Evolutionary conservation across 2,113 vertebrate species (phyloP), one percentile per base, ranked within the genome.

Genomic region (Lanius ludovicianus): DNA sequence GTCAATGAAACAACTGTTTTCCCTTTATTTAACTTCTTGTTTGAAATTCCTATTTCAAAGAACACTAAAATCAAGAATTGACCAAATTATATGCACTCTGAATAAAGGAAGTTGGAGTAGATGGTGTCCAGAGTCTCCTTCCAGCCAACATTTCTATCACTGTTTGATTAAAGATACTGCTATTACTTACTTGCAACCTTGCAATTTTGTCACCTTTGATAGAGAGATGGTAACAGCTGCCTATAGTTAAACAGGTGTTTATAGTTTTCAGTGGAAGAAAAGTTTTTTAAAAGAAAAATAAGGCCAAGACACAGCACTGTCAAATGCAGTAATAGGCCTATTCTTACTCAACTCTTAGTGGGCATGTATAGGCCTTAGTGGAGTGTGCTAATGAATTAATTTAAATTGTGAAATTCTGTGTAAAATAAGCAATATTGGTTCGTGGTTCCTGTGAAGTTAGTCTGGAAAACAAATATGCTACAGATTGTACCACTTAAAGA

Each of bases 341-440:
- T 18, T 80, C 39, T 89, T 86, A 30, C 6, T 13, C 35, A 60
- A 2, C 16, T 81, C 27, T 65, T 28, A 68, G 33, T 75, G 39
- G 63, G 15, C 0, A 0, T 39, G 1, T 64, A 33, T 27, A 41
- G 55, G 4, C 24, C 55, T 65, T 53, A 53, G 55, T 31, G 10
- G 20, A 37, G 9, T 41, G 75, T 84, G 44, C 67, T 63, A 44
- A 71, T 71, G 11, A 46, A 70, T 39, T 80, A 17, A 46, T 35
- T 64, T 28, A 56, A 33, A 6, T 42, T 94, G 27, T 52, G 57
- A 60, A 64, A 91, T 76, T 76, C 49, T 47, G 8, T 56, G 37
- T 76, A n/a, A 73, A 60, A 39, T 21, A 76, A 91, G 50, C 30
- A 55, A 7, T 68, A 27, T 18, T 53, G 7, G 28, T 75, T 94